Evolutionary conservation across 2,797 vertebrate species (phyloP).

Genomic region (Bryconaethiops microstoma): DNA sequence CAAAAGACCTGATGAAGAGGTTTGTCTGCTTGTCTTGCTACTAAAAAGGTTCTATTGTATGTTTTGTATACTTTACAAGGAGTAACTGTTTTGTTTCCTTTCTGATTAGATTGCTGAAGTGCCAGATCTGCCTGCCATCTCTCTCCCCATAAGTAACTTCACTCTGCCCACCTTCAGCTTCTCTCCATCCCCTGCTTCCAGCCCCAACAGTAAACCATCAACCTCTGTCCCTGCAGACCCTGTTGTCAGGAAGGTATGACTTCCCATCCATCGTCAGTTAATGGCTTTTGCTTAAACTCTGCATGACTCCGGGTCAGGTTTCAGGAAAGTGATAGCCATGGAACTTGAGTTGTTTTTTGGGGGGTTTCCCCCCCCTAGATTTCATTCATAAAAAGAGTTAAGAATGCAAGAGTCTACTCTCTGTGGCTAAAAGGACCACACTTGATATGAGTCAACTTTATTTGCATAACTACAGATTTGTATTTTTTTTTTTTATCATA

Average conservation of each 20-base stretch:
- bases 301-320: too few species aligned
- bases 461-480: too few species aligned
- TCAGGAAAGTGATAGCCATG: too few species aligned
- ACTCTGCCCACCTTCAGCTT: slow-evolving; percentile 89
- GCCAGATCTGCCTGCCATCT: slow-evolving; percentile 83
- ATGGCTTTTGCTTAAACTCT: too few species aligned
- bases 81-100: not conserved
- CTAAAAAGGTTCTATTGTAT: not conserved
- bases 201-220: slow-evolving; percentile 52
- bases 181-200: slow-evolving; percentile 70
- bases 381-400: too few species aligned
- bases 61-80: not conserved
- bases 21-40: slow-evolving; percentile 44
- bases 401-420: too few species aligned
- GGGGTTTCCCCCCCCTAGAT: too few species aligned
- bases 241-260: slow-evolving; percentile 64
- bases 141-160: slow-evolving; percentile 85
- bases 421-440: too few species aligned
- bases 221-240: slow-evolving; percentile 61
- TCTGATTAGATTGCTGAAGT: slow-evolving; percentile 77
- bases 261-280: too few species aligned
- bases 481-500: not conserved
- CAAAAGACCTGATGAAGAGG: slow-evolving; percentile 79
- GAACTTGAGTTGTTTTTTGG: too few species aligned
- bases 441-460: too few species aligned